A percentile compares a stretch with the other conserved stretches of the same genome.
Conservation (phyloP, 1,140 invertebrate species). For the Trachymyrmex cornetzi region DNA sequence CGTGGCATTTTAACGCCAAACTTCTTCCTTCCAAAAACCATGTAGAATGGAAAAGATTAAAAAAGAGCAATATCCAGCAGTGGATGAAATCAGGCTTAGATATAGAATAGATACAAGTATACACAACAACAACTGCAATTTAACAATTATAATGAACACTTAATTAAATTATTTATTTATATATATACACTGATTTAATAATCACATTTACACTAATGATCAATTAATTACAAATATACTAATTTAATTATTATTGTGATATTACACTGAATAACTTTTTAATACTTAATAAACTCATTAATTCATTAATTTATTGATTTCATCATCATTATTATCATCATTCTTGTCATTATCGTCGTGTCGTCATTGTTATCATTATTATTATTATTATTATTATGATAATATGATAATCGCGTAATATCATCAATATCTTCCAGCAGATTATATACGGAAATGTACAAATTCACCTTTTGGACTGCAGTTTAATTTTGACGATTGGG, state of each 20-base stretch:
- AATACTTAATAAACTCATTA: conserved; percentile 27
- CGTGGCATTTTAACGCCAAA: no score
- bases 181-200: conserved; percentile 20
- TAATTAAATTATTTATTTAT: neutral
- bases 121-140: no score
- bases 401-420: neutral
- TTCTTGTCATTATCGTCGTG: neutral
- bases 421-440: neutral
- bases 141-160: no score
- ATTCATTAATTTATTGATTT: conserved; percentile 10
- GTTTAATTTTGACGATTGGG: conserved; percentile 5
- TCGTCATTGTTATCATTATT: neutral
- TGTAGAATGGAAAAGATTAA: no score
- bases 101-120: no score
- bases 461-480: conserved; percentile 63
- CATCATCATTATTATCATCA: neutral
- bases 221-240: conserved; percentile 1
- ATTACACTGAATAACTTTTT: conserved; percentile 20
- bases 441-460: conserved; percentile 75
- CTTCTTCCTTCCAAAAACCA: no score
- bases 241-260: conserved; percentile 1
- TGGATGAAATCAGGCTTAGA: no score
- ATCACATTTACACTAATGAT: conserved; percentile 2
- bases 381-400: neutral
- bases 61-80: no score